phyloP scores from a whole-genome alignment of 2,888 invertebrate species.

The Tetranychus truncatus region DNA sequence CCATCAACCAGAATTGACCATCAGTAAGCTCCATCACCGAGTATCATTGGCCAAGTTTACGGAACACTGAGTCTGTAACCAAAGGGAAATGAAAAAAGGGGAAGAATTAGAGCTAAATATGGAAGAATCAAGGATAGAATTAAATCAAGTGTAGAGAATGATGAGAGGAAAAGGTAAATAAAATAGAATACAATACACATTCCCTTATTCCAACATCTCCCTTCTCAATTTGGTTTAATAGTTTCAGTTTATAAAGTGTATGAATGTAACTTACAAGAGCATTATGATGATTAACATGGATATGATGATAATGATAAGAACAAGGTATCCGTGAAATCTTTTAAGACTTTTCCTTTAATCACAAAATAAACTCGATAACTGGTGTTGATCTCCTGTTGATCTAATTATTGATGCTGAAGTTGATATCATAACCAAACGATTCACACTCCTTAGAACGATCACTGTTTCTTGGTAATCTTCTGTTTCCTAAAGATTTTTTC shows the following conservation, averaged over 20 bases:
- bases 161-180: not conserved
- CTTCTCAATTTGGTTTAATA: too few species aligned
- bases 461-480: too few species aligned
- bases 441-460: too few species aligned
- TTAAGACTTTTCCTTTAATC: not conserved
- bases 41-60: not conserved
- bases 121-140: not conserved
- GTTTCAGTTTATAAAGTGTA: too few species aligned
- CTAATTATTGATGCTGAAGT: too few species aligned
- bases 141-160: not conserved
- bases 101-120: too few species aligned
- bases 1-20: not conserved
- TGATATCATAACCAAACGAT: too few species aligned
- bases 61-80: not conserved
- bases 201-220: too few species aligned
- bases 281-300: not conserved
- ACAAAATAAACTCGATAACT: too few species aligned
- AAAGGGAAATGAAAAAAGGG: not conserved
- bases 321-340: not conserved
- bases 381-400: too few species aligned
- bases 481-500: too few species aligned
- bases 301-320: not conserved
- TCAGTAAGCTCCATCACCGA: not conserved
- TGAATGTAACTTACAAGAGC: not conserved
- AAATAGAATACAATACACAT: not conserved